A percentile compares a stretch with the other conserved stretches of the same genome.
phyloP scores from a whole-genome alignment of 2,113 vertebrate species.

The Pteronura brasiliensis region DNA sequence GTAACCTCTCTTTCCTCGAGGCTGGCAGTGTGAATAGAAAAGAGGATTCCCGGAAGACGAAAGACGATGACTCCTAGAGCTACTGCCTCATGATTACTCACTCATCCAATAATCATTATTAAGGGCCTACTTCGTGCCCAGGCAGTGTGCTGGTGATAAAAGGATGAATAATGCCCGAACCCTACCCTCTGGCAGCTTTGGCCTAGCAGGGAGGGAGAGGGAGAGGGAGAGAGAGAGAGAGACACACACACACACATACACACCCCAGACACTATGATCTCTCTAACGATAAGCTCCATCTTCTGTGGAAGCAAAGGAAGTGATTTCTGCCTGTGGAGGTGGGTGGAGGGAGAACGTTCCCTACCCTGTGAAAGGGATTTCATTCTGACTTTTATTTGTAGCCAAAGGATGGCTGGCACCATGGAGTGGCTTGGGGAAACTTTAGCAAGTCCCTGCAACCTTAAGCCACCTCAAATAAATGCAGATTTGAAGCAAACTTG shows the following conservation, averaged over 20 bases:
- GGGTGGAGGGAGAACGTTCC: not conserved
- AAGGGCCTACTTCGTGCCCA: not conserved
- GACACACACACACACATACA: not conserved
- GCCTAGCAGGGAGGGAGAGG: not conserved
- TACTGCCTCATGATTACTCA: conserved; percentile 37
- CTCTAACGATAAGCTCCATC: not conserved
- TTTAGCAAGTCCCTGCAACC: not conserved
- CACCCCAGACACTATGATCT: not conserved
- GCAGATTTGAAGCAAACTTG: not conserved
- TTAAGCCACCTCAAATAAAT: not conserved
- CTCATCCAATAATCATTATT: not conserved
- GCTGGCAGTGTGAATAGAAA: not conserved
- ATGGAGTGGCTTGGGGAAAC: not conserved
- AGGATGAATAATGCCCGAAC: conserved; percentile 2
- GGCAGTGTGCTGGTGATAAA: conserved; percentile 25
- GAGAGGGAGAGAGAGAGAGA: accelerated
- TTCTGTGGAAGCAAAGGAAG: not conserved
- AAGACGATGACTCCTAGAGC: not conserved
- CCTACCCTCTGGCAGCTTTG: not conserved
- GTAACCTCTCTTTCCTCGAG: not conserved
- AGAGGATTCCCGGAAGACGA: not conserved
- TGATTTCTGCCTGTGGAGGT: not conserved
- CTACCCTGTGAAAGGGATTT: not conserved
- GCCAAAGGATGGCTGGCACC: not conserved
- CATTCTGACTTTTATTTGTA: not conserved